Base-by-base conservation (phyloP, 92 coral and sea anemone genomes). In the Epizoanthus illoricatus region DNA sequence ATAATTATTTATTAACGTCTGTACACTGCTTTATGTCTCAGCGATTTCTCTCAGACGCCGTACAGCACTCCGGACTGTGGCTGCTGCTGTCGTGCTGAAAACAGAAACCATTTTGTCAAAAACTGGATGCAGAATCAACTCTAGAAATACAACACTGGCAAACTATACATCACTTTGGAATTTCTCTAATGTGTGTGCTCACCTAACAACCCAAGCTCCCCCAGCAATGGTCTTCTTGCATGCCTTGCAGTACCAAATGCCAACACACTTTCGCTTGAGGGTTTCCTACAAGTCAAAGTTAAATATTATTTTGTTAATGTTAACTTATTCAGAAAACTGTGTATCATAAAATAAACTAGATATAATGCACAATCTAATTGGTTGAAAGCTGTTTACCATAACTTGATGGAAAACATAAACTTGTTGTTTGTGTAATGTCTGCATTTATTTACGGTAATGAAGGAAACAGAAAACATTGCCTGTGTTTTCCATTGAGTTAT, bases 141-240 rank as follows among this genome's bases (percentile, higher is more conserved):
- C 11, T 9, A 49, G 2, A 47, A 1, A 47, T 47, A 49, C 56
- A 49, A 49, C 13, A 49, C 56, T 49, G 56, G 56, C 9, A 49
- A 49, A 49, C 56, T 8, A 49, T 7, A 49, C 11, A 49, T 49
- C 15, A 49, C 13, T 49, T 49, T 49, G 15, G 56, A 9, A 49
- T 49, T 49, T 8, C 12, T 49, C 56, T 21, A 42, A 6, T n/a
- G 12, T 33, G 69, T 24, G 24, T 84, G 41, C 76, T 81, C 84
- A 96, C 99, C 94, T 96, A 62, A 96, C 99, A 87, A 96, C 99
- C 99, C 99, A 96, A 0, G 99, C 99, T 84, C 99, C 99, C 59
- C 99, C 99, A 85, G 99, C 99, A 54, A 96, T 71, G 23, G 99
- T 96, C 76, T 93, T 96, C 82, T 95, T 95, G 83, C 99, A 96